These are phyloP conservation scores for Centrocercus urophasianus DNA, from an alignment of 2,113 vertebrate genomes.

Conservation along the genomic window DNA sequence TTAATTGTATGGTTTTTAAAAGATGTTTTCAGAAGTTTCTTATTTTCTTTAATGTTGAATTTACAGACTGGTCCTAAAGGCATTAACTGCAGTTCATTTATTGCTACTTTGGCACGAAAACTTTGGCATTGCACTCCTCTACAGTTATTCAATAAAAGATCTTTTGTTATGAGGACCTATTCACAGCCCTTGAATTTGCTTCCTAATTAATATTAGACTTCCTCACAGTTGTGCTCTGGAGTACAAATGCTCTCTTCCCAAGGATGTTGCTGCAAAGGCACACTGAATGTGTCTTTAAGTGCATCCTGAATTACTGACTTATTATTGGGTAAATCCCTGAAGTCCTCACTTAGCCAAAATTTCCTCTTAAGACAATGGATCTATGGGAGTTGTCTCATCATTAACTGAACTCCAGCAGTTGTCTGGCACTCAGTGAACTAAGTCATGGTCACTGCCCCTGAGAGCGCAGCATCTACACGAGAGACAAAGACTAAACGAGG, in stretches of 20 bases:
- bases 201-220: conserved; percentile 66
- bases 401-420: conserved; percentile 61
- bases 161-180: conserved; percentile 54
- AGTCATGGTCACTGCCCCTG: conserved; percentile 56
- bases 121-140: conserved; percentile 36
- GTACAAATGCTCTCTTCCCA: conserved; percentile 54
- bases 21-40: conserved; percentile 1
- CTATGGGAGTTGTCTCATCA: conserved; percentile 42
- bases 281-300: conserved; percentile 58
- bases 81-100: conserved; percentile 40
- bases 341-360: conserved; percentile 55
- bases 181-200: conserved; percentile 57
- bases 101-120: conserved; percentile 40
- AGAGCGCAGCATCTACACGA: conserved; percentile 9
- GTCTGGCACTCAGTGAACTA: conserved; percentile 50
- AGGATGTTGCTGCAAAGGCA: conserved; percentile 38
- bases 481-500: conserved; percentile 36
- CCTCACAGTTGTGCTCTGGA: not conserved
- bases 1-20: not conserved
- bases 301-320: conserved; percentile 66
- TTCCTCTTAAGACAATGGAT: conserved; percentile 51
- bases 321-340: conserved; percentile 54
- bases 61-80: not conserved
- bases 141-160: conserved; percentile 46
- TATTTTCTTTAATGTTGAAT: conserved; percentile 37